Base-by-base conservation (phyloP, 2,113 vertebrate species). In the Pica pica region DNA sequence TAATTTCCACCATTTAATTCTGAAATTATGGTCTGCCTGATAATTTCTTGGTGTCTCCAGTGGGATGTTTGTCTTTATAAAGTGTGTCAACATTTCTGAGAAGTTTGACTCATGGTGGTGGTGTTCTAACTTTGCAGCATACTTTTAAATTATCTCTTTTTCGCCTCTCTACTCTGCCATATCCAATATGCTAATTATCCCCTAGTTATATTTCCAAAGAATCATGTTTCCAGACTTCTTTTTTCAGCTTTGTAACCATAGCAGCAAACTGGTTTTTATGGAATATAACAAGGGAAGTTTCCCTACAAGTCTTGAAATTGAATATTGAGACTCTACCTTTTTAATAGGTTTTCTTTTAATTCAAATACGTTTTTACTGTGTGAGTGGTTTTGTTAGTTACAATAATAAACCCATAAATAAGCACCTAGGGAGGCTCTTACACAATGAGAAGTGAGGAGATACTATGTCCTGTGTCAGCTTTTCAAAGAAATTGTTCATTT, bases 221-320 rank as follows among this genome's bases (percentile, higher is more conserved):
- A 75, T 77, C 53, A 39, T 78, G 18, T 53, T 91, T 77, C 59
- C 64, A 84, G 60, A 52, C 28, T 68, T 96, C 57, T 85, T 28
- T 64, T 96, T 96, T 88, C 87, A 97, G 81, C 23, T 94, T 93
- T 92, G 73, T 93, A 95, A 83, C 80, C 50, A 93, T 57, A 91
- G 78, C 84, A 94, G 59, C 85, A 94, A 83, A 63, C 22, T 53
- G 37, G 15, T 65, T 93, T 95, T 97, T 78, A 95, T 49, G 70
- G 35, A 80, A 96, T 96, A 97, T 94, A 95, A 89, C 90, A 91
- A 94, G 14, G n/a, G 31, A 91, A 81, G 8, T 84, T 91, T 85
- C 60, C 52, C 41, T 82, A 70, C 37, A 91, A 93, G 50, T 90
- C 50, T 37, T 91, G 46, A 85, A 89, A 89, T 81, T 76, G 70